These are phyloP conservation scores for Patella vulgata DNA, from an alignment of 1,140 invertebrate species.

Conservation along the genomic window DNA sequence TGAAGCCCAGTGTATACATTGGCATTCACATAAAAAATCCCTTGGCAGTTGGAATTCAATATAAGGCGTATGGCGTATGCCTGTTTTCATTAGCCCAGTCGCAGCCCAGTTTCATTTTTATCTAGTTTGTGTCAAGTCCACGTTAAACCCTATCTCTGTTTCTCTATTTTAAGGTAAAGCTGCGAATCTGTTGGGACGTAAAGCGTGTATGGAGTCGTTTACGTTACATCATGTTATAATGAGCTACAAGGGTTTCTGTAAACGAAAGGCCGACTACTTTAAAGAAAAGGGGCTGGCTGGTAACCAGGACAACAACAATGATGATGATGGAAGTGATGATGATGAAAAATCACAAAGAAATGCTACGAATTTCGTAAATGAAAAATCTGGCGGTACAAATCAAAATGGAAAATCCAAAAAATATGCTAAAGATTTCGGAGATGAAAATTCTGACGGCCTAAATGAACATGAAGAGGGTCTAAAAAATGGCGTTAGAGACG, in stretches of 20 bases:
- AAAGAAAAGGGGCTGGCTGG: constrained; percentile 1
- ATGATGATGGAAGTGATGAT: background rate
- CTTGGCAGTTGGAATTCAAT: too few relatives aligned
- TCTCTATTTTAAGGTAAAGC: constrained; percentile 49
- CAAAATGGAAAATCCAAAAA: too few relatives aligned
- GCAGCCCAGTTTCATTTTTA: too few relatives aligned
- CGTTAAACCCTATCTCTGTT: background rate
- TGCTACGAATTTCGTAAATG: background rate
- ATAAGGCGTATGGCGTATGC: too few relatives aligned
- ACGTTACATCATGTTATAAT: constrained; percentile 59
- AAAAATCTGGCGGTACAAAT: too few relatives aligned
- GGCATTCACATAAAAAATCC: too few relatives aligned
- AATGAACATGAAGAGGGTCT: background rate
- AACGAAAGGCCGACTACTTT: background rate
- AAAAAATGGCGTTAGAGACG: too few relatives aligned
- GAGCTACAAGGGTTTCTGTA: constrained; percentile 40
- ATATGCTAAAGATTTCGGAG: too few relatives aligned
- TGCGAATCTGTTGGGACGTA: constrained; percentile 55
- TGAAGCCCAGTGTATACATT: too few relatives aligned
- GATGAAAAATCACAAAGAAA: background rate
- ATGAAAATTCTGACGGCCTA: background rate
- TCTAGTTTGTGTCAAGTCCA: too few relatives aligned
- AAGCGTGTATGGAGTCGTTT: constrained; percentile 43
- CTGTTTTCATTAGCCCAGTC: too few relatives aligned
- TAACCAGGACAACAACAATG: background rate